Evolutionary conservation across 1,140 invertebrate genomes (phyloP).

Genomic region (Contarinia nasturtii): DNA sequence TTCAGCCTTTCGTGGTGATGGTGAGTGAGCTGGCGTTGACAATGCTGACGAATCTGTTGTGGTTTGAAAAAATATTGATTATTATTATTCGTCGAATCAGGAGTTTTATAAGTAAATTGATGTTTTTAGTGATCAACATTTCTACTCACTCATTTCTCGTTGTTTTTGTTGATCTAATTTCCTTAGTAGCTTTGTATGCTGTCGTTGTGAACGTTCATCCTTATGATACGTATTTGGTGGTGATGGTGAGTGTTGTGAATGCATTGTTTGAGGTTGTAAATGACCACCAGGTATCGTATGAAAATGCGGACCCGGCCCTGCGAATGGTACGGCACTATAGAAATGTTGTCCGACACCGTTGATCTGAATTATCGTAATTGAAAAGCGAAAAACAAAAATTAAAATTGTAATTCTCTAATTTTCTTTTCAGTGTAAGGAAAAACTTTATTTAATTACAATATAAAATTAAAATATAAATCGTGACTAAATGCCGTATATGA

Average conservation of each 20-base stretch:
- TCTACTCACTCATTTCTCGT: constrained; percentile 29
- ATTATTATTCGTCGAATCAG: too few species aligned
- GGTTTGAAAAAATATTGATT: constrained; percentile 12
- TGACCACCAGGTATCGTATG: constrained; percentile 26
- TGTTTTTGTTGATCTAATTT: constrained; percentile 51
- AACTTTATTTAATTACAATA: neutral
- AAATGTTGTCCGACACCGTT: constrained; percentile 32
- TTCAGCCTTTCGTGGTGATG: constrained; percentile 17
- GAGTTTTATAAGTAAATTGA: too few species aligned
- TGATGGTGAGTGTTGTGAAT: constrained; percentile 27
- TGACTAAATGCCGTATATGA: neutral
- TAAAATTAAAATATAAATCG: neutral
- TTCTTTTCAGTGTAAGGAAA: neutral
- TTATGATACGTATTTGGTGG: constrained; percentile 38
- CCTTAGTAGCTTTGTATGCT: constrained; percentile 51
- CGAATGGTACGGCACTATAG: constrained; percentile 34
- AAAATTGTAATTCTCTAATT: neutral
- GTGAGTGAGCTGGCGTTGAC: constrained; percentile 18
- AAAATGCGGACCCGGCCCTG: constrained; percentile 32
- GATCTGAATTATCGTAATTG: constrained; percentile 1
- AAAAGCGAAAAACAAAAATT: neutral
- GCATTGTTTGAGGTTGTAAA: constrained; percentile 24
- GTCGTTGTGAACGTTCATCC: constrained; percentile 55
- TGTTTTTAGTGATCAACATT: too few species aligned
- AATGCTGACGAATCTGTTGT: constrained; percentile 2